Evolutionary conservation across 2,797 vertebrate genomes (phyloP).

Genomic region (Acridotheres tristis): DNA sequence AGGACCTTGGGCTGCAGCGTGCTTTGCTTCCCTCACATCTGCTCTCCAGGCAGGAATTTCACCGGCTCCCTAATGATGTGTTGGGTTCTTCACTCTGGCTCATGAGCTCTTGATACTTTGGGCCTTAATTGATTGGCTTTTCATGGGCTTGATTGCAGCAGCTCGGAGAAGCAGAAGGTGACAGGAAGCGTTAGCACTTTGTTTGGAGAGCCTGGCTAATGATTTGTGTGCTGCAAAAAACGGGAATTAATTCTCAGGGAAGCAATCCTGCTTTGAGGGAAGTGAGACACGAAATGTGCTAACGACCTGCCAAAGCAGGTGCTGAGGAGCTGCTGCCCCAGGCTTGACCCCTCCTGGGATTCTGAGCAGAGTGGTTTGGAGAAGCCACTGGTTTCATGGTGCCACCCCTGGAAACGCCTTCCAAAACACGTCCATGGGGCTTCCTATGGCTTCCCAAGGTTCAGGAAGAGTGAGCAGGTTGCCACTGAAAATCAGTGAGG

Average conservation of each 20-base stretch:
- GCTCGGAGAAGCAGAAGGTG: slow-evolving; percentile 65
- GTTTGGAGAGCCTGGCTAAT: slow-evolving; percentile 68
- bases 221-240: slow-evolving; percentile 44
- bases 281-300: slow-evolving; percentile 54
- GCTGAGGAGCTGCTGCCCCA: not conserved
- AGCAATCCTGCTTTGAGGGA: not conserved
- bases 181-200: slow-evolving; percentile 70
- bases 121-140: slow-evolving; percentile 73
- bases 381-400: too few species aligned
- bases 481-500: not conserved
- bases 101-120: slow-evolving; percentile 49
- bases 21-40: not conserved
- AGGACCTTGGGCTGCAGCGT: not conserved
- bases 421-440: not conserved
- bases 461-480: not conserved
- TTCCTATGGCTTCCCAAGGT: not conserved
- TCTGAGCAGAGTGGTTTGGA: not conserved
- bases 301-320: slow-evolving; percentile 21
- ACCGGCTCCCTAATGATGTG: slow-evolving; percentile 60
- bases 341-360: not conserved
- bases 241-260: slow-evolving; percentile 58
- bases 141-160: slow-evolving; percentile 71
- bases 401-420: not conserved
- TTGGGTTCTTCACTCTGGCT: slow-evolving; percentile 52
- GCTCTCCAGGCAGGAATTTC: slow-evolving; percentile 68